Evolutionary conservation across 1,140 invertebrate species (phyloP).

Genomic region (Macrosteles quadrilineatus): DNA sequence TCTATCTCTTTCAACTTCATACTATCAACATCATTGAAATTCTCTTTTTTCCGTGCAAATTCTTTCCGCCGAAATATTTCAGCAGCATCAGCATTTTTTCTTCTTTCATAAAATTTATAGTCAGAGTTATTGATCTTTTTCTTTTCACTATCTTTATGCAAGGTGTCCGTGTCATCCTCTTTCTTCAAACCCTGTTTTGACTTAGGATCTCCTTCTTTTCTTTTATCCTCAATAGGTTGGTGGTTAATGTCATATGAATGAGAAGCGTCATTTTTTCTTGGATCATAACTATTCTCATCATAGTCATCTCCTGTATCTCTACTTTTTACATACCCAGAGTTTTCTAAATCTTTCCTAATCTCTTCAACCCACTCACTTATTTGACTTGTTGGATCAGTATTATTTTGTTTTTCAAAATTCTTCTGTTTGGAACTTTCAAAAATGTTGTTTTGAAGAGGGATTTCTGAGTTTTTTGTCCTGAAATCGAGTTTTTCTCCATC

Average conservation of each 20-base stretch:
- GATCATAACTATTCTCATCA: conserved; percentile 35
- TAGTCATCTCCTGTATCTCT: conserved; percentile 41
- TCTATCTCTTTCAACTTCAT: conserved; percentile 27
- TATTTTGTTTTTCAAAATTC: conserved; percentile 34
- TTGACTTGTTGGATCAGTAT: conserved; percentile 28
- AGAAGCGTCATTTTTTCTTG: not conserved
- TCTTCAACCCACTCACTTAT: conserved; percentile 33
- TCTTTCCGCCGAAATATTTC: conserved; percentile 45
- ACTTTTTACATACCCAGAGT: conserved; percentile 46
- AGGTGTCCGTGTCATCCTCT: not conserved
- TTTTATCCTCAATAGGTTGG: conserved; percentile 1
- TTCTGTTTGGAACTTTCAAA: conserved; percentile 36
- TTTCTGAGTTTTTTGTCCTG: conserved; percentile 37
- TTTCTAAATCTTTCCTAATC: conserved; percentile 42
- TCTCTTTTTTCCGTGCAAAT: conserved; percentile 33
- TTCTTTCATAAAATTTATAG: conserved; percentile 52
- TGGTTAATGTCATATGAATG: not conserved
- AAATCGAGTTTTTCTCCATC: conserved; percentile 43
- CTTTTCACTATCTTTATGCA: conserved; percentile 13
- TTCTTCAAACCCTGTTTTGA: not conserved
- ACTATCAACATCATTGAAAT: conserved; percentile 30
- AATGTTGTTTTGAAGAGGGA: conserved; percentile 30
- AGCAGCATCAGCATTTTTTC: conserved; percentile 49
- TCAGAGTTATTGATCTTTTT: conserved; percentile 46
- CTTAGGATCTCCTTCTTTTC: not conserved